Percentiles rank a stretch among this genome's conserved stretches.
Conservation (phyloP, 1,140 invertebrate species). For the Camponotus pennsylvanicus region DNA sequence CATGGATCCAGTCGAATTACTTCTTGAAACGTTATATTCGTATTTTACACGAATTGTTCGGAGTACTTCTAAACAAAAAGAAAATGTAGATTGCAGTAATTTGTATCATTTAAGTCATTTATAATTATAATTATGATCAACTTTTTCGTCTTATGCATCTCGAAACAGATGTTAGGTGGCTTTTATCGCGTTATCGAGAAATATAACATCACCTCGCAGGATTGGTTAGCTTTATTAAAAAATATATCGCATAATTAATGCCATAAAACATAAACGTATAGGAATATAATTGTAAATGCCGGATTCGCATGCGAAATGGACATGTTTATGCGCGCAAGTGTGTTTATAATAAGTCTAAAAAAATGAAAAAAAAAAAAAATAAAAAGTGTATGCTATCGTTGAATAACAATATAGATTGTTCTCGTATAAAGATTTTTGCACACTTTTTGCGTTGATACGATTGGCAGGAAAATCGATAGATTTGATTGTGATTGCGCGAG, state of each 20-base stretch:
- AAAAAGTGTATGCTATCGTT: conserved; percentile 42
- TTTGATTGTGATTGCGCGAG: conserved; percentile 71
- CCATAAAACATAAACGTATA: conserved; percentile 24
- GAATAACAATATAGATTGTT: conserved; percentile 71
- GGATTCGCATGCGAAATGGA: not conserved
- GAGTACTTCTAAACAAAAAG: not conserved
- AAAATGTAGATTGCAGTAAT: not conserved
- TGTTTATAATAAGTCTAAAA: conserved; percentile 33
- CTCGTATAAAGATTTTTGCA: conserved; percentile 65
- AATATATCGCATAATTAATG: conserved; percentile 11
- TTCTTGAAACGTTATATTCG: not conserved
- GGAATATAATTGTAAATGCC: conserved; percentile 41
- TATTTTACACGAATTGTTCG: not conserved
- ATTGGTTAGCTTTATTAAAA: conserved; percentile 22
- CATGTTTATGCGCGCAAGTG: conserved; percentile 57
- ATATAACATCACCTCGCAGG: not conserved
- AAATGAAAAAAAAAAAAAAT: conserved; percentile 65
- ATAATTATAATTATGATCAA: too few relatives aligned
- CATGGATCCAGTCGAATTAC: conserved; percentile 19
- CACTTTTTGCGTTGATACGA: conserved; percentile 62
- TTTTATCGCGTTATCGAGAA: conserved; percentile 43
- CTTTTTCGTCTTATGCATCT: not conserved
- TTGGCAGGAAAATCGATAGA: conserved; percentile 68
- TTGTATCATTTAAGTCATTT: not conserved
- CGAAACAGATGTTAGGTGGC: not conserved